phyloP scores from a whole-genome alignment of 2,888 invertebrate species.

The Diaperis boleti region DNA sequence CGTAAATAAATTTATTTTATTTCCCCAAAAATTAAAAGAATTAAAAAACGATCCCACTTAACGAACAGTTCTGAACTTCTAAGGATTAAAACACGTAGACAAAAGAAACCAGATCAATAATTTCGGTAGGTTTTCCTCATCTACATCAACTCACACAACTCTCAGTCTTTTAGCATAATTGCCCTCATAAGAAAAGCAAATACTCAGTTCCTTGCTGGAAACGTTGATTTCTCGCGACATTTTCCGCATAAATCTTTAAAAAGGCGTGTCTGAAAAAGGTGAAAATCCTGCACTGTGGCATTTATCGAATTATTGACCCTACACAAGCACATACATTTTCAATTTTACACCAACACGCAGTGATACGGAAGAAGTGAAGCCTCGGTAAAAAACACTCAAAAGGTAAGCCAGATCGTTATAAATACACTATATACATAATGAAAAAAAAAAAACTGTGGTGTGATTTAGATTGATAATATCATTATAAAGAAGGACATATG shows the following conservation, averaged over 20 bases:
- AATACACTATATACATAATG: too few species aligned
- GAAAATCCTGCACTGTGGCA: conserved; percentile 22
- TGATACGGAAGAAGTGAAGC: neutral
- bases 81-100: too few species aligned
- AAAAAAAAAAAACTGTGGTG: too few species aligned
- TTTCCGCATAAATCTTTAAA: conserved; percentile 27
- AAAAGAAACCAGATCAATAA: too few species aligned
- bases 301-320: conserved; percentile 33
- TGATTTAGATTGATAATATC: too few species aligned
- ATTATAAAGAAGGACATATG: too few species aligned
- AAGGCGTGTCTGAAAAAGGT: conserved; percentile 22
- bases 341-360: conserved; percentile 18
- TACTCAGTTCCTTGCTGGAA: conserved; percentile 4
- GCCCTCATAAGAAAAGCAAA: conserved; percentile 20
- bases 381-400: too few species aligned
- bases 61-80: too few species aligned
- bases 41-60: neutral
- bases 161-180: conserved; percentile 11
- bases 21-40: neutral
- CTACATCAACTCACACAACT: neutral
- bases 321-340: conserved; percentile 15
- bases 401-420: too few species aligned
- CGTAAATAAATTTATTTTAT: conserved; percentile 4
- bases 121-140: neutral
- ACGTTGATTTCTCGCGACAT: conserved; percentile 19